phyloP scores from a whole-genome alignment of 2,797 vertebrate genomes.

The Masticophis lateralis region DNA sequence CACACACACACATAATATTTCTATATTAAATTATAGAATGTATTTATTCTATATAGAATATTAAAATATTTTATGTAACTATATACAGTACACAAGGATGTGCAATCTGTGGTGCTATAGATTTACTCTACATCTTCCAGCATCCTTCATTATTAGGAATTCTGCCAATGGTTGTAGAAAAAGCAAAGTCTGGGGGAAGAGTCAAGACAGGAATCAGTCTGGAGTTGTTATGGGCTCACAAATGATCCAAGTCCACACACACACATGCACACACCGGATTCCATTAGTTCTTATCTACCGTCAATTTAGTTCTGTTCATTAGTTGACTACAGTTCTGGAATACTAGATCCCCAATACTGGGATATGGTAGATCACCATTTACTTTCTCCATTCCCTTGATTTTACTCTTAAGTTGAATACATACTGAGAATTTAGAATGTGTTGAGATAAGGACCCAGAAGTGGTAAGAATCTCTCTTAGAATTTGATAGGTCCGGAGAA shows the following conservation, averaged over 20 bases:
- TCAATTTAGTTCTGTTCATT: neutral
- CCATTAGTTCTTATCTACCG: neutral
- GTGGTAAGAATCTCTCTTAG: neutral
- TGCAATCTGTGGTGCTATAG: neutral
- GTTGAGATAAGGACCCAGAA: neutral
- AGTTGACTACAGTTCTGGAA: neutral
- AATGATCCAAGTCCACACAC: neutral
- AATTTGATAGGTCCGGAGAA: neutral
- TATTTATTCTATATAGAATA: neutral
- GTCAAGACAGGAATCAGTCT: neutral
- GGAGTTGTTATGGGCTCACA: neutral
- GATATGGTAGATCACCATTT: neutral
- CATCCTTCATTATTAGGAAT: neutral
- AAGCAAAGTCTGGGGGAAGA: neutral
- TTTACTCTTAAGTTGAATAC: neutral
- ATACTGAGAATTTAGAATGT: neutral
- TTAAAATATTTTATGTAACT: neutral
- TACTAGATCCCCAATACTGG: neutral
- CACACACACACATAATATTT: neutral
- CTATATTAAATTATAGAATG: neutral
- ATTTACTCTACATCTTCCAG: neutral
- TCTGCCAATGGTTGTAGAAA: neutral
- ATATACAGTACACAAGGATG: neutral
- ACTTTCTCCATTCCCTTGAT: neutral
- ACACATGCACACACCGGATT: neutral